Base-by-base conservation (phyloP, 2,888 invertebrate species). In the Lepidochrysops patricia region DNA sequence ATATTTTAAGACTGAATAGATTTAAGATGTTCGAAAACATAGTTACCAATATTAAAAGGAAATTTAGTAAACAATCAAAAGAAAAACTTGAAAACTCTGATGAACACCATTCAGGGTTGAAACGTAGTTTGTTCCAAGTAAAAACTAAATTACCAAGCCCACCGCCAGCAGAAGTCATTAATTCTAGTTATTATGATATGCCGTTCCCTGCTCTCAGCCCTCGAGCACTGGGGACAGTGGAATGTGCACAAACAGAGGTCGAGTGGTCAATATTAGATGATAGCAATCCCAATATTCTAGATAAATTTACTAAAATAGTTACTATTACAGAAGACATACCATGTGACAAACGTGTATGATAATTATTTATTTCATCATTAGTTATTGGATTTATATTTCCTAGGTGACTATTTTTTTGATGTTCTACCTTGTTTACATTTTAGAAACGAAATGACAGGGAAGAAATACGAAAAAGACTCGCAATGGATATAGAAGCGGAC, bases 361-460 rank as follows among this genome's bases (percentile, higher is more conserved):
- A 35, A 29, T 12, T n/a, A n/a, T n/a, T 35, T 48, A 50, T 48
- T 57, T 43, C 23, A 32, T 15, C 15, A 2, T 34, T 27, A 49
- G 7, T 54, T 29, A 37, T 48, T 54, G 7, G 49, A 52, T n/a
- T 52, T 49, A 48, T 37, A 9, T 57, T 50, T 27, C 35, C 49
- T 43, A 29, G 13, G 48, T 3, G 6, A 35, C 49, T 50, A 57
- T 15, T 49, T 48, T 34, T 60, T 58, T 6, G 4, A 32, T 54
- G 13, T 15, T 37, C 4, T 29, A 54, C 19, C 26, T 43, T 57
- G 56, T 5, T 57, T 57, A 59, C n/a, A 35, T 90, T 92, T 62
- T 90, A 97, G 94, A 94, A 96, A 82, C 93, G 95, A 73, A 97
- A 96, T 91, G 97, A 97, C 77, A 91, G 97, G 60, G 97, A 98